A percentile compares a stretch with the other conserved stretches of the same genome.
These are phyloP conservation scores for Tinea pellionella DNA, from an alignment of 2,888 invertebrate genomes.

Conservation along the genomic window DNA sequence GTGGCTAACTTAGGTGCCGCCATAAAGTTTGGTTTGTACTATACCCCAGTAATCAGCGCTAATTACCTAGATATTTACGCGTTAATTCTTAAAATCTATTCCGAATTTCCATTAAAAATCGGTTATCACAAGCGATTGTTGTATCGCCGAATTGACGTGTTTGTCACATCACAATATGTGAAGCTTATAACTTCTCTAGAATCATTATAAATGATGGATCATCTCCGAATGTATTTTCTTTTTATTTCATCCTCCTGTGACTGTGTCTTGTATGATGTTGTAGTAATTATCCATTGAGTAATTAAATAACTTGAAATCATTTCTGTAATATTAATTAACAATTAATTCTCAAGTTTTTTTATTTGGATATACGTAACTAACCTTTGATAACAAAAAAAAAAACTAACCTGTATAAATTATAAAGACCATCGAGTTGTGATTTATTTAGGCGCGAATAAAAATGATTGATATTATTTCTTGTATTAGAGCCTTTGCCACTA, in stretches of 20 bases:
- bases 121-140: constrained; percentile 11
- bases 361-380: no score
- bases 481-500: constrained; percentile 80
- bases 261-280: constrained; percentile 57
- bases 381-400: no score
- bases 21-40: no score
- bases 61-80: no score
- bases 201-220: background rate
- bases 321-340: constrained; percentile 62
- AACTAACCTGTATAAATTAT: constrained; percentile 81
- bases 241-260: constrained; percentile 40
- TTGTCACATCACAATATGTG: background rate
- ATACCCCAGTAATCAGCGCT: no score
- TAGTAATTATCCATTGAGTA: constrained; percentile 81
- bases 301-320: constrained; percentile 89
- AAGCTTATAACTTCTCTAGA: background rate
- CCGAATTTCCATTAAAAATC: background rate
- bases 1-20: no score
- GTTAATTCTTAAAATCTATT: background rate
- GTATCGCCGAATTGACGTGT: constrained; percentile 9
- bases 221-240: background rate
- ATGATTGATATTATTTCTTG: constrained; percentile 76
- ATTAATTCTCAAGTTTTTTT: no score
- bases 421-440: constrained; percentile 79
- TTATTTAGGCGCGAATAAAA: constrained; percentile 82